Base-by-base conservation (phyloP, 2,113 vertebrate species). In the Python bivittatus region DNA sequence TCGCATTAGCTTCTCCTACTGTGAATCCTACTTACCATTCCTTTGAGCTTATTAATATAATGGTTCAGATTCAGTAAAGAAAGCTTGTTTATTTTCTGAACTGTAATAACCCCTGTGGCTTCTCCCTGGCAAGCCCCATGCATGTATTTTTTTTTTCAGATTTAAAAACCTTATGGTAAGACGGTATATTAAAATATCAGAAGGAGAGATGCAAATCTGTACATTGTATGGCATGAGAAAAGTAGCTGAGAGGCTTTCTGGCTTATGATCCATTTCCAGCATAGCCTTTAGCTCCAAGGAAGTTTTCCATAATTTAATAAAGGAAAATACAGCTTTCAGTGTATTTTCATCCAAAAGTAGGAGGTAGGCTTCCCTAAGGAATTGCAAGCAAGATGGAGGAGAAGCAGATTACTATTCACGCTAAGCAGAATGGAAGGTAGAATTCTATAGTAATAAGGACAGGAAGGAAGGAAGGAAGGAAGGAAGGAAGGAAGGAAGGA, bases 231-330 rank as follows among this genome's bases (percentile, higher is more conserved):
- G 52, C 25, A 48, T 42, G 83, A 52, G 2, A 22, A 42, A 13
- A 33, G 7, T 17, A n/a, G 38, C 10, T 29, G 48, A 58, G 38
- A 56, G 52, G 15, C 1, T 44, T 4, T 52, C 33, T 84, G 57
- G 10, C 20, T 48, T 57, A 42, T 15, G 42, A 83, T 60, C 56
- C 27, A 6, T 88, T 92, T 83, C 86, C 91, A 92, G 68, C 68
- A 33, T 52, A 22, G 64, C 91, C 86, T 56, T 92, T 88, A 58
- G 91, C 88, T 86, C 91, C 91, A 88, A 84, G 64, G 61, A 84
- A 48, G 56, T 88, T 88, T 92, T 88, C 91, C 91, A 88, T 92
- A 13, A 83, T 38, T 15, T 61, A 88, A 88, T 88, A 61, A 92
- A 88, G 86, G 53, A 61, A 92, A 88, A 60, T 52, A 22, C 85